Conservation (phyloP, 1,140 invertebrate genomes). For the Philopotamus ludificatus region DNA sequence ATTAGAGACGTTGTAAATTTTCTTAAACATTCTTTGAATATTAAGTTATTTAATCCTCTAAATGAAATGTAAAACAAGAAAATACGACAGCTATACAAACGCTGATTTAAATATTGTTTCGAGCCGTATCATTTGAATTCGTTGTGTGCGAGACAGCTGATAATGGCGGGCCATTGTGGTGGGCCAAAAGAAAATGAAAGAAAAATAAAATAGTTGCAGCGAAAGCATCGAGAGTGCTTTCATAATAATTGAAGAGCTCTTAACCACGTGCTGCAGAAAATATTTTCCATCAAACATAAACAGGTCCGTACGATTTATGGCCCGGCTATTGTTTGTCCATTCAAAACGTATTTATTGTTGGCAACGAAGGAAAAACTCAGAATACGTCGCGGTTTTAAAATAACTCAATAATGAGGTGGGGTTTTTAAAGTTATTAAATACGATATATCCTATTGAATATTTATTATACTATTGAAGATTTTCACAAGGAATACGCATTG, state of each 20-base stretch:
- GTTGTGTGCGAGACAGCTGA: not conserved
- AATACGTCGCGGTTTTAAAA: not conserved
- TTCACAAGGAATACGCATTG: no score
- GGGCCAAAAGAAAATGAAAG: not conserved
- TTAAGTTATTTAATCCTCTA: not conserved
- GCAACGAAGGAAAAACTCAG: not conserved
- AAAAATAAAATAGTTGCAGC: no score
- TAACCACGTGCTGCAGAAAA: not conserved
- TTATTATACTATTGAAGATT: no score
- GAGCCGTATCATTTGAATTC: not conserved
- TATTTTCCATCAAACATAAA: not conserved
- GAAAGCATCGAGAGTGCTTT: slow-evolving; percentile 5
- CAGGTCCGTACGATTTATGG: not conserved
- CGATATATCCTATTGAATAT: not conserved
- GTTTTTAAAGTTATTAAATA: not conserved
- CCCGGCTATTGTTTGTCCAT: not conserved
- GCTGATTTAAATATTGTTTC: not conserved
- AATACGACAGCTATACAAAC: not conserved
- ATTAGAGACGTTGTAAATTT: no score
- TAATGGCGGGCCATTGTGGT: not conserved
- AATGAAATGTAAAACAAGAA: not conserved
- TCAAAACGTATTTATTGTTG: not conserved
- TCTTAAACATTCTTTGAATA: no score
- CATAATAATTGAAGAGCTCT: slow-evolving; percentile 1
- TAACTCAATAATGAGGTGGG: not conserved